Evolutionary conservation across 1,140 invertebrate species (phyloP).

Genomic region (Ylistrum balloti): DNA sequence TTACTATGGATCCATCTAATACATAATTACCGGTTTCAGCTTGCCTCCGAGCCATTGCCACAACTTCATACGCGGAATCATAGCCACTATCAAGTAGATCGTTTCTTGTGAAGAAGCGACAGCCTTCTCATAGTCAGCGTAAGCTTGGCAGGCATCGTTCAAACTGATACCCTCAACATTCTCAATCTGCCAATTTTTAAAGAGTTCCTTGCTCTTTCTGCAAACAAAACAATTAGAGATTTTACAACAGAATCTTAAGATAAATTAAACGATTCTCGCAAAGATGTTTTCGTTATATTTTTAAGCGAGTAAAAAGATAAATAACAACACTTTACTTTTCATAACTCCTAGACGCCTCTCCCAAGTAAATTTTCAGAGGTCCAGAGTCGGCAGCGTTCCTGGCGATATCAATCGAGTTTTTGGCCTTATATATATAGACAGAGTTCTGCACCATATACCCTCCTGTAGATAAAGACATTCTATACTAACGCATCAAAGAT

Average conservation of each 20-base stretch:
- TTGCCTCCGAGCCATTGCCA: conserved; percentile 48
- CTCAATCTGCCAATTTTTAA: too few relatives aligned
- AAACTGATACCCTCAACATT: background rate
- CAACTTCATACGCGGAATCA: conserved; percentile 34
- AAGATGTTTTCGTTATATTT: too few relatives aligned
- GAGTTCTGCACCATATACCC: too few relatives aligned
- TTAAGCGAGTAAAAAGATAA: too few relatives aligned
- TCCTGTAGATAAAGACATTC: background rate
- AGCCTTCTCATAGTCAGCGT: background rate
- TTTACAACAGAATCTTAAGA: too few relatives aligned
- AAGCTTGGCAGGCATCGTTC: conserved; percentile 24
- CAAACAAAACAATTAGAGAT: too few relatives aligned
- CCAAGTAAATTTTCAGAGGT: background rate
- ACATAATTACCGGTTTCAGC: background rate
- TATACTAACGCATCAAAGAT: too few relatives aligned
- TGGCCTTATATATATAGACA: conserved; percentile 42
- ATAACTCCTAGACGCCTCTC: background rate
- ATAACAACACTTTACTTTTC: too few relatives aligned
- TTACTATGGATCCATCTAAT: background rate
- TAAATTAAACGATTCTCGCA: too few relatives aligned
- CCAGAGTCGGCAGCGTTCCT: background rate
- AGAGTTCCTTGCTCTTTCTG: too few relatives aligned
- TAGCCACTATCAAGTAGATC: conserved; percentile 36
- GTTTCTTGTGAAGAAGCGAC: background rate
- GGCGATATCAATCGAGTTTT: background rate